A percentile compares a stretch with the other conserved stretches of the same genome.
Conservation (phyloP, 2,113 vertebrate genomes). For the Guaruba guarouba region DNA sequence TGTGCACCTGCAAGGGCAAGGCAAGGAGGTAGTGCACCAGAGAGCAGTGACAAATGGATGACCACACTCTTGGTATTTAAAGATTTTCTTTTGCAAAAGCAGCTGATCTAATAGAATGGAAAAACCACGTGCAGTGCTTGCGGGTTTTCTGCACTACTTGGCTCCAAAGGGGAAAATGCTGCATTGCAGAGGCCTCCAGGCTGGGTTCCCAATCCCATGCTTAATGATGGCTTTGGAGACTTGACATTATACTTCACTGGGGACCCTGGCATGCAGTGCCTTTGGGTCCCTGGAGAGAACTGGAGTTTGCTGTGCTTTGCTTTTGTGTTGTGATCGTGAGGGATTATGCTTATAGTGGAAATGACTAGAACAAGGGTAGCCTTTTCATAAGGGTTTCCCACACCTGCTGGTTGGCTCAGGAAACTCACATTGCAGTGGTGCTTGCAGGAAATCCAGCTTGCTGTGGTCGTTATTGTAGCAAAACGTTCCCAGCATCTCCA, state of each 20-base stretch:
- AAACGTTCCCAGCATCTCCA: neutral
- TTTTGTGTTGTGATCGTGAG: neutral
- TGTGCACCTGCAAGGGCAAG: neutral
- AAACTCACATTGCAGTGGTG: neutral
- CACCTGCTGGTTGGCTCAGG: accelerated
- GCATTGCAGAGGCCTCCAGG: constrained; percentile 45
- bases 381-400: neutral
- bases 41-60: neutral
- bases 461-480: neutral
- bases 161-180: constrained; percentile 6
- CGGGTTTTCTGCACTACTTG: constrained; percentile 18
- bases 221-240: neutral
- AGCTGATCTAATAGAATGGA: neutral
- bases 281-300: neutral
- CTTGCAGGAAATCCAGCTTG: neutral
- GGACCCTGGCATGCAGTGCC: neutral
- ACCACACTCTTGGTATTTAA: neutral
- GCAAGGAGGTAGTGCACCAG: neutral
- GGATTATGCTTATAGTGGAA: neutral
- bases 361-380: neutral
- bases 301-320: neutral
- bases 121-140: neutral
- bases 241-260: accelerated
- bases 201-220: neutral
- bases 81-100: neutral